Base-by-base conservation (phyloP, 2,113 vertebrate species). In the Seriola quinqueradiata region DNA sequence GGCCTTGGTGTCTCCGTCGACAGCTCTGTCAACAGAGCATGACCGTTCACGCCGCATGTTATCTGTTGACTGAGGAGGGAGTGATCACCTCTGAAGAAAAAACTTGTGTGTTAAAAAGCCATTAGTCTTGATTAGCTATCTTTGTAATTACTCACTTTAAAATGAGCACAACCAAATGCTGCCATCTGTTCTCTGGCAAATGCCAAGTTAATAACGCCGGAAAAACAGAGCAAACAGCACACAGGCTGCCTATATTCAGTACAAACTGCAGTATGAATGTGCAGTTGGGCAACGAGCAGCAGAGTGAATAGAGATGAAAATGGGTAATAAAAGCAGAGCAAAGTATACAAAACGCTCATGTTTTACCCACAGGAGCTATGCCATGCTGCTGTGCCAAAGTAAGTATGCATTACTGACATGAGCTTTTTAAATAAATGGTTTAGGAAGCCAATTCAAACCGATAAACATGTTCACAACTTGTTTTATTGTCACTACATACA, bases 51-150 rank as follows among this genome's bases (percentile, higher is more conserved):
- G 11, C 67, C 4, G 9, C 66, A 75, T 87, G 79, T 82, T 78
- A 86, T 91, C 88, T 79, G 77, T 55, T 78, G 80, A 77, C 71
- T 58, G 32, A 75, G 70, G 57, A 55, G 65, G 66, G 82, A 83
- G 66, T 12, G 14, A 59, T 40, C 60, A 11, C 66, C 38, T 48
- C 66, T 54, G 36, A 70, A 72, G 38, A 73, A 48, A 61, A 75
- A 70, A 38, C n/a, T 10, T 21, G 0, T 23, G 55, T 34, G 76
- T 93, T 92, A 92, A 89, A 92, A 77, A 82, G 82, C 44, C 85
- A 92, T 93, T 84, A 72, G 80, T 93, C 92, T 93, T 90, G 57
- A 89, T 93, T 86, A 89, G 52, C 70, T 78, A 77, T 78, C 71
- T 72, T 44, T 13, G 34, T 0, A 38, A 65, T 77, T 79, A 75